Conservation (phyloP, 1,140 invertebrate species). For the Tetragonula clypearis region DNA sequence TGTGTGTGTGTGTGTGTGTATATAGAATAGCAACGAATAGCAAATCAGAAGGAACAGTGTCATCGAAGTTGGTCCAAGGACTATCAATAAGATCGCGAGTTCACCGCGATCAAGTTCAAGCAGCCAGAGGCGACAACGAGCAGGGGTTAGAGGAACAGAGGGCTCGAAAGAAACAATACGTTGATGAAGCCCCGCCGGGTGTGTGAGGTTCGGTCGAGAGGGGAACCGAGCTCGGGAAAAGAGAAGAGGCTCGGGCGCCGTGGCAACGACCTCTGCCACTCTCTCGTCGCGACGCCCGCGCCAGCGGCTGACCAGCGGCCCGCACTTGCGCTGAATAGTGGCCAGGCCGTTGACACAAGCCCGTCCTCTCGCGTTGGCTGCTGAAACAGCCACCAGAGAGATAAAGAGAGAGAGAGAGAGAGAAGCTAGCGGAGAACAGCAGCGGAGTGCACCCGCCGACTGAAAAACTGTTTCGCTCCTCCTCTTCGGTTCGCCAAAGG, state of each 20-base stretch:
- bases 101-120: slow-evolving; percentile 21
- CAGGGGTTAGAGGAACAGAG: neutral
- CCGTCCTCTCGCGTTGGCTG: neutral
- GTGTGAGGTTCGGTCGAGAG: neutral
- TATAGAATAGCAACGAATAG: neutral
- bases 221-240: slow-evolving; percentile 56
- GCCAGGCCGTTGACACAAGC: slow-evolving; percentile 75
- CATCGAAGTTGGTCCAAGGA: neutral
- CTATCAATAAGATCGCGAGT: neutral
- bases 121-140: neutral
- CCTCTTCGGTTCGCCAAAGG: slow-evolving; percentile 23
- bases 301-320: slow-evolving; percentile 56
- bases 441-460: slow-evolving; percentile 24
- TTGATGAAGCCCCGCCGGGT: neutral
- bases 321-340: slow-evolving; percentile 76
- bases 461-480: slow-evolving; percentile 27
- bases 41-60: neutral
- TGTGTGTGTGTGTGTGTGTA: too few relatives aligned
- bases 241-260: slow-evolving; percentile 62
- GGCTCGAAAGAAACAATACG: slow-evolving; percentile 31
- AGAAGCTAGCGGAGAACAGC: neutral
- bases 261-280: slow-evolving; percentile 71
- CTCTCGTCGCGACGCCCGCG: slow-evolving; percentile 65
- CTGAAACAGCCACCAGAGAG: neutral
- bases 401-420: neutral